A percentile compares a stretch with the other conserved stretches of the same genome.
Conservation (phyloP, 2,888 invertebrate genomes). For the Eupithecia insigniata region DNA sequence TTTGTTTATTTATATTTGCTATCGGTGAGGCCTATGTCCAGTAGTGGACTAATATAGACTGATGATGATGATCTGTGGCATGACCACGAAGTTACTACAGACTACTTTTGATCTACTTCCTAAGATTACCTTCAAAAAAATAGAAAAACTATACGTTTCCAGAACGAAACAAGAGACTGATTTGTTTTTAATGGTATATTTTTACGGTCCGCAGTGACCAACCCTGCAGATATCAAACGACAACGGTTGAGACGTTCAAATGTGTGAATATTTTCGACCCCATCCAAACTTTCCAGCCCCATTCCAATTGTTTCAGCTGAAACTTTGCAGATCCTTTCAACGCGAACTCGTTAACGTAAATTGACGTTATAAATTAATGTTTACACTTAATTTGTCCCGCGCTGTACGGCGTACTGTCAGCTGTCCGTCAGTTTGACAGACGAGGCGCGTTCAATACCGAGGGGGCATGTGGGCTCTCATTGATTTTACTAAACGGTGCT, state of each 20-base stretch:
- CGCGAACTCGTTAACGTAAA: conserved; percentile 38
- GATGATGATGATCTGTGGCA: too few species aligned
- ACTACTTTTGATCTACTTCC: neutral
- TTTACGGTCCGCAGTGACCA: neutral
- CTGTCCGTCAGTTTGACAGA: conserved; percentile 30
- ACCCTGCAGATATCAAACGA: neutral
- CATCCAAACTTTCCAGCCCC: conserved; percentile 1
- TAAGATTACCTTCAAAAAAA: neutral
- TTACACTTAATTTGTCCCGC: conserved; percentile 43
- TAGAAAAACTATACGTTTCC: neutral
- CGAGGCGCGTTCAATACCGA: conserved; percentile 15
- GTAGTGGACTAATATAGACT: too few species aligned
- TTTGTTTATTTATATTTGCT: too few species aligned
- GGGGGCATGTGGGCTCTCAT: conserved; percentile 1
- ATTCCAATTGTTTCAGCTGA: conserved; percentile 7
- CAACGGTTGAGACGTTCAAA: neutral
- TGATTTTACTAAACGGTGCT: conserved; percentile 6
- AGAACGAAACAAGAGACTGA: neutral
- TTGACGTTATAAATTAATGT: conserved; percentile 43
- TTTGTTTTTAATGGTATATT: neutral
- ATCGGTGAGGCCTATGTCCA: too few species aligned
- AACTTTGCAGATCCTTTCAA: conserved; percentile 26
- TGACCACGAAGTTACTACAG: neutral
- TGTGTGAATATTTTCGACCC: too few species aligned
- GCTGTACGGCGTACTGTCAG: conserved; percentile 36